Evolutionary conservation across 1,140 invertebrate genomes (phyloP), one percentile per base, ranked within the genome.

Genomic region (Pseudomyrmex sp.): DNA sequence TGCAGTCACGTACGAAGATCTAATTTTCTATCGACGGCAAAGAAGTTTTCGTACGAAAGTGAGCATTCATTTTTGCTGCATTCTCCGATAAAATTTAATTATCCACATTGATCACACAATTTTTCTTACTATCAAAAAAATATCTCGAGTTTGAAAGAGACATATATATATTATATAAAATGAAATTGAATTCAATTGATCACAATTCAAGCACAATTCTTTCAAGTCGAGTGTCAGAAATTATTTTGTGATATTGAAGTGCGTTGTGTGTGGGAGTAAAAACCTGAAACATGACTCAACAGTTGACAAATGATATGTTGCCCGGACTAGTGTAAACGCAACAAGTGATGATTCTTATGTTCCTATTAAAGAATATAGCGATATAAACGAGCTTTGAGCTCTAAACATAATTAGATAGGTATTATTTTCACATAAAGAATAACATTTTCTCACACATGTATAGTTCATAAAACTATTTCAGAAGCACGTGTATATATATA

Each of bases 31-130:
- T 68, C 35, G 62, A 58, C 26, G 2, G 46, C 46, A 1, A 68
- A 44, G 62, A 77, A 77, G 35, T 44, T 68, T 68, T 77, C 13
- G 35, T 56, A 68, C 4, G 8, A 68, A 68, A 77, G 56, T 58
- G 50, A 68, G 1, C 26, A 56, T 68, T 68, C 5, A 68, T 66
- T 68, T 56, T 5, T 50, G 46, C 20, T 68, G 35, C 35, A 56
- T 46, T 58, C 13, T 68, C 3, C 26, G 18, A 77, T 77, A 68
- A 68, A 68, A 77, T 77, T 68, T 61, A 77, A 68, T 77, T 77
- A 77, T 77, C 18, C 2, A 2, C 18, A 56, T 75, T 20, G 15
- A 12, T 26, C 10, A 23, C 18, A 20, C 56, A 35, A 35, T 35
- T 7, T 35, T 35, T 35, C 5, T 35, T 7, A 35, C 15, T 4